Percentiles rank a stretch among this genome's conserved stretches.
Conservation (phyloP, 92 coral and sea anemone genomes). For the Umimayanthus kanabou region DNA sequence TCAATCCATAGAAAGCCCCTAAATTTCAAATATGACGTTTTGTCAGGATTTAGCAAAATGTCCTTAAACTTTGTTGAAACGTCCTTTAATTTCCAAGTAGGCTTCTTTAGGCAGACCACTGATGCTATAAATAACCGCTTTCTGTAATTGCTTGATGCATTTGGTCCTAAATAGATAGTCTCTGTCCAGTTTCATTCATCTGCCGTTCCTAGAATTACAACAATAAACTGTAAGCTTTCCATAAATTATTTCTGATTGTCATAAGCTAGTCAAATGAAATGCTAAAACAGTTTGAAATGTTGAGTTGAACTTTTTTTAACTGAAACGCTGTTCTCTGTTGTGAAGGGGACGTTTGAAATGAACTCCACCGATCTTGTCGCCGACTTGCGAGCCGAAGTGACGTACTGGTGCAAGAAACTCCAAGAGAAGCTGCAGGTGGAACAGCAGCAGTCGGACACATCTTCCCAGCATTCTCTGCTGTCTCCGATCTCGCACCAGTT, state of each 20-base stretch:
- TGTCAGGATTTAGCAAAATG: too few relatives aligned
- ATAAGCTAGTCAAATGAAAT: not conserved
- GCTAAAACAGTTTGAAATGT: not conserved
- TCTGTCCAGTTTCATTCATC: too few relatives aligned
- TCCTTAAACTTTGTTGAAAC: too few relatives aligned
- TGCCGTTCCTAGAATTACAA: not conserved
- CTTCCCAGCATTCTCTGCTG: slow-evolving; percentile 73
- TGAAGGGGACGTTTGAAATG: slow-evolving; percentile 97
- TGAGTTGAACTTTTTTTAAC: not conserved
- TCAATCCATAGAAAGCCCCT: too few relatives aligned
- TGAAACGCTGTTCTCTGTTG: not conserved
- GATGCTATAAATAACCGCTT: too few relatives aligned
- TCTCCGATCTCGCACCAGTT: slow-evolving; percentile 89
- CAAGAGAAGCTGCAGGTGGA: slow-evolving; percentile 76
- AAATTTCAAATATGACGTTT: too few relatives aligned
- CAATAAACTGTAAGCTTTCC: not conserved
- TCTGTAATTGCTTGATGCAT: too few relatives aligned
- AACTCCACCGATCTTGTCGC: slow-evolving; percentile 94
- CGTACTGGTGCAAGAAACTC: slow-evolving; percentile 93
- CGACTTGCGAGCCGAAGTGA: slow-evolving; percentile 96
- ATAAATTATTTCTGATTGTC: too few relatives aligned
- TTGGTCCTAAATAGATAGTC: too few relatives aligned
- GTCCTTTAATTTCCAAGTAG: too few relatives aligned
- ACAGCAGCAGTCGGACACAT: slow-evolving; percentile 62
- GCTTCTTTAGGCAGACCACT: too few relatives aligned